Evolutionary conservation across 2,797 vertebrate species (phyloP), one percentile per base, ranked within the genome.

Genomic region (Crax fasciolata): DNA sequence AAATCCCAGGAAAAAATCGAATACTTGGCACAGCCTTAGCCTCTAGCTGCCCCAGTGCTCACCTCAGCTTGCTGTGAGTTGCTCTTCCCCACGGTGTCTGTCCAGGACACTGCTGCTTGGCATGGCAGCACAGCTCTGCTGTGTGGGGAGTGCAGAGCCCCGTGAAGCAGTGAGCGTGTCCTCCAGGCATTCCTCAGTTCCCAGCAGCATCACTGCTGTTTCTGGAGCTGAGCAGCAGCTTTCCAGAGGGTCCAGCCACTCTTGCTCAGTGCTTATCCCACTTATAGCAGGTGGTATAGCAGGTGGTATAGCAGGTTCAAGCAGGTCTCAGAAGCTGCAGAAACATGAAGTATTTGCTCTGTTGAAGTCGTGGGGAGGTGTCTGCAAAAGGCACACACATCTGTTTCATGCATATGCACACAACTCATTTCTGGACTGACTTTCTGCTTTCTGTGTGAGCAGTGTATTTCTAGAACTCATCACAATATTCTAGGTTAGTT

Each of bases 351-450:
- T n/a, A 21, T 14, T 11, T 51, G 48, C 46, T 21, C 48, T 57
- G 6, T 23, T 44, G 11, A 10, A 6, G 11, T 32, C 0, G 0
- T 6, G 0, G 0, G 14, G n/a, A 70, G 10, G 13, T 25, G 14
- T 78, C 78, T 27, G 14, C 51, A 20, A 74, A 55, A 70, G 49
- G 32, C 13, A 17, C 16, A 8, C 2, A 1, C 5, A 2, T 86
- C 44, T 77, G 14, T 17, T 21, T 32, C 8, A 3, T 38, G 14
- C 11, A 17, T 17, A 6, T 0, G 0, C 25, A 54, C 18, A 57
- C 21, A 28, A 19, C 19, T 11, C 2, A 2, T 39, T 83, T 58
- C 54, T 44, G 48, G 20, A 38, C 28, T 41, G 52, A 11, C 32
- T 68, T 21, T 5, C 11, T 52, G 46, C 38, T 63, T 87, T 32